Conservation (phyloP, 2,113 vertebrate genomes). For the Pseudorasbora parva region DNA sequence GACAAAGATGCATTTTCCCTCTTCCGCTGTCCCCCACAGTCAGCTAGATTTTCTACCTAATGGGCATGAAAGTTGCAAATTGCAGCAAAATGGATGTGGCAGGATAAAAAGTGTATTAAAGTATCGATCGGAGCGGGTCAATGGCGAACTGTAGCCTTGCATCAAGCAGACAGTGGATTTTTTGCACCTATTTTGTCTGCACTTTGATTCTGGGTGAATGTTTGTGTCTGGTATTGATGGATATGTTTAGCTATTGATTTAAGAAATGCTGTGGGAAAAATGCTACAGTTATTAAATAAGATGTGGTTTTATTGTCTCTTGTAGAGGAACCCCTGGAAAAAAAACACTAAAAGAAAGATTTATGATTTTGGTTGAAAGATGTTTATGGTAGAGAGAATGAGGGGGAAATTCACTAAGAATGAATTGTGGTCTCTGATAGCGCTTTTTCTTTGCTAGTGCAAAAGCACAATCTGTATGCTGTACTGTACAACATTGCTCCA, state of each 20-base stretch:
- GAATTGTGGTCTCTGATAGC: background rate
- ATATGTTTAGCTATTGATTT: conserved; percentile 51
- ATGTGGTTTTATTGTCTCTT: conserved; percentile 25
- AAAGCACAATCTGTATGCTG: conserved; percentile 2
- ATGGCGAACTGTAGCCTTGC: conserved; percentile 24
- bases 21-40: conserved; percentile 48
- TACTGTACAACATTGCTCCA: background rate
- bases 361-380: background rate
- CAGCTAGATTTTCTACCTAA: conserved; percentile 66
- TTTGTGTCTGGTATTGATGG: conserved; percentile 36
- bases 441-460: background rate
- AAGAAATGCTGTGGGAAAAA: conserved; percentile 8
- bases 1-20: conserved; percentile 56
- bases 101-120: conserved; percentile 55
- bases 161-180: background rate
- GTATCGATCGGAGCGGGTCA: conserved; percentile 64
- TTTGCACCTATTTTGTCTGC: background rate
- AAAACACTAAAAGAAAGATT: background rate
- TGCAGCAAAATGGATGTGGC: conserved; percentile 63
- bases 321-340: conserved; percentile 1
- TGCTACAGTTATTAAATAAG: conserved; percentile 22
- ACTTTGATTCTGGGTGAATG: conserved; percentile 23
- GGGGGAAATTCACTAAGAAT: background rate
- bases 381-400: background rate
- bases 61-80: conserved; percentile 67